Evolutionary conservation across 2,888 invertebrate genomes (phyloP).

Genomic region (Neoaliturus tenellus): DNA sequence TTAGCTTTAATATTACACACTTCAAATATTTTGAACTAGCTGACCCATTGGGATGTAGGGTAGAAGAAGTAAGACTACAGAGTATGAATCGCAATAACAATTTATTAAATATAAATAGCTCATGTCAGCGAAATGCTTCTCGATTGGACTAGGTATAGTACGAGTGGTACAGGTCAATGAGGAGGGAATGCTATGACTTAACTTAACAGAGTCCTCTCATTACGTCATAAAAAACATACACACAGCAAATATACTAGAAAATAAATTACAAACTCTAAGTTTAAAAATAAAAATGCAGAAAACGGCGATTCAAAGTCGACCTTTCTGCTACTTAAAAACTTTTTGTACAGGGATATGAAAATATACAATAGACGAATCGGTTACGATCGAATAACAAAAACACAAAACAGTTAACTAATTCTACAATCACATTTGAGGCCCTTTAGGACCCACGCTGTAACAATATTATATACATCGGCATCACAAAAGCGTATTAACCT

Average conservation of each 20-base stretch:
- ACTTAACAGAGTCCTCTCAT: slow-evolving; percentile 46
- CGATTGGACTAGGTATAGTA: slow-evolving; percentile 54
- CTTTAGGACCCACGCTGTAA: slow-evolving; percentile 26
- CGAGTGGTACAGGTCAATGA: slow-evolving; percentile 35
- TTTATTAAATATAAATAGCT: slow-evolving; percentile 58
- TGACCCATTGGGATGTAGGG: too few species aligned
- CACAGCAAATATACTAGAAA: slow-evolving; percentile 56
- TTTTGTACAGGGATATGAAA: slow-evolving; percentile 59
- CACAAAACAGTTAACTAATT: slow-evolving; percentile 56
- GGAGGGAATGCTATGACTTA: slow-evolving; percentile 51
- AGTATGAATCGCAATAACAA: slow-evolving; percentile 53
- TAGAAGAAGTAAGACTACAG: not conserved
- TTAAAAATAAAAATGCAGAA: slow-evolving; percentile 52
- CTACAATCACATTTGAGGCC: slow-evolving; percentile 53
- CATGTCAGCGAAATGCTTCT: slow-evolving; percentile 57
- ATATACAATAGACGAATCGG: slow-evolving; percentile 53
- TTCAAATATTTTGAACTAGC: too few species aligned
- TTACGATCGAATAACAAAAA: slow-evolving; percentile 56
- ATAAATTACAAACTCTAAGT: slow-evolving; percentile 57
- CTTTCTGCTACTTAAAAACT: slow-evolving; percentile 20
- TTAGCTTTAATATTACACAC: too few species aligned
- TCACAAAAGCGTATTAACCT: slow-evolving; percentile 57
- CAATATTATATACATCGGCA: slow-evolving; percentile 55
- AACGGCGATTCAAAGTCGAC: slow-evolving; percentile 1
- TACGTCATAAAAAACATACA: slow-evolving; percentile 53